Base-by-base conservation (phyloP, 2,113 vertebrate species). In the Takifugu flavidus region DNA sequence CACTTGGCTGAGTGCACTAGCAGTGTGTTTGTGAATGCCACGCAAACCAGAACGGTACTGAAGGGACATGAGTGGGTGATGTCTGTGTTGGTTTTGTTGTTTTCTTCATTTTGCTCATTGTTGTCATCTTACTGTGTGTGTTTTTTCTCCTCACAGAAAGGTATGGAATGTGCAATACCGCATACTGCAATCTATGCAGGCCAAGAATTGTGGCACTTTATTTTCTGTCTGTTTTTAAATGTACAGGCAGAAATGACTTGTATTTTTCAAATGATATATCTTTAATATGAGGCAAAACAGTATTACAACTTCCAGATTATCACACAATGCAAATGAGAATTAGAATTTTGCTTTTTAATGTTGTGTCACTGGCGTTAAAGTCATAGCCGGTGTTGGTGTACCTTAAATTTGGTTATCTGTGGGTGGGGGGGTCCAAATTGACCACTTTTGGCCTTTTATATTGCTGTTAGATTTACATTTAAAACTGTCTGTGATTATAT, bases 151-250 rank as follows among this genome's bases (percentile, higher is more conserved):
- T 84, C 75, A 76, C 75, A 82, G 82, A 80, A 78, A 80, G 77
- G 63, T 78, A 82, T 85, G 84, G 82, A 87, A 89, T 80, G 90
- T 90, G 89, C 89, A 91, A 91, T 90, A 90, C 84, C 71, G 82
- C 87, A 86, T 80, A 88, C 89, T 91, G 90, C 89, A 90, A 90
- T 86, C 90, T 92, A 91, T 92, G 91, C 91, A 92, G 90, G 89
- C 88, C 90, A 90, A 91, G 86, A 91, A 90, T 84, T 79, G 87
- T 86, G 86, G 89, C 88, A 89, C 88, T 90, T 91, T 91, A 91
- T 89, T 90, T 91, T 87, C 87, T 86, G 86, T 91, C 82, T 82
- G 82, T 89, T 89, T 91, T 82, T 91, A 86, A 88, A 78, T 91
- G 86, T 91, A 89, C 87, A 90, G 86, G 84, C 87, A 82, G 82